Evolutionary conservation across 1,140 invertebrate species (phyloP), one percentile per base, ranked within the genome.

Genomic region (Drosophila rhopaloa): DNA sequence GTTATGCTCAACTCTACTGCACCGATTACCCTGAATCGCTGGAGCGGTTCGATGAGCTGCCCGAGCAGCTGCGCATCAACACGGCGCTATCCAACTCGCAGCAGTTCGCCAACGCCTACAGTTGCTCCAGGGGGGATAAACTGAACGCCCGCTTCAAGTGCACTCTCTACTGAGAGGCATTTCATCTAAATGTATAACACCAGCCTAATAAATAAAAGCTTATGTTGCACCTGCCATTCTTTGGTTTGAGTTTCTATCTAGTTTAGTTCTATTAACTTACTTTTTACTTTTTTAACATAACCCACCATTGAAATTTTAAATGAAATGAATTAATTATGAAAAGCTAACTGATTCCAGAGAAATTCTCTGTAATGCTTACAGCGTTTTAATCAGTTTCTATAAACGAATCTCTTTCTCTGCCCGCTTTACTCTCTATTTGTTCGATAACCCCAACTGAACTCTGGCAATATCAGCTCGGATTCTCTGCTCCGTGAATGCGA

Each of bases 141-240:
- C 97, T 98, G 95, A 98, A 98, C 91, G 97, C 97, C 0, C 76
- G 90, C 29, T 95, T 95, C 59, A 98, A 98, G 93, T 98, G 97
- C 91, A 94, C 93, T 13, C 48, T 90, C 29, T 90, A 66, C 43
- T 81, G 6, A 67, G 70, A 19, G 37, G 35, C 35, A 9, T 8
- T 2, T 6, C 19, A 14, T 37, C 37, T 35, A n/a, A n/a, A 24
- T 67, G 13, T 68, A 68, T 38, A 29, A 4, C 19, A 68, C 38
- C n/a, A 50, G 44, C 2, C n/a, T 66, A 40, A 19, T n/a, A 14
- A 68, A 68, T 68, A 53, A 68, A 68, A n/a, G 19, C 11, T 35
- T 65, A 50, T 66, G 1, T 16, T 66, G 61, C 60, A 68, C 60
- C 24, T 24, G 24, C 24, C 24, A 24, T 13, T 0, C 0, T 32